Evolutionary conservation across 1,140 invertebrate genomes (phyloP), one percentile per base, ranked within the genome.

Genomic region (Papilio polyxenes): DNA sequence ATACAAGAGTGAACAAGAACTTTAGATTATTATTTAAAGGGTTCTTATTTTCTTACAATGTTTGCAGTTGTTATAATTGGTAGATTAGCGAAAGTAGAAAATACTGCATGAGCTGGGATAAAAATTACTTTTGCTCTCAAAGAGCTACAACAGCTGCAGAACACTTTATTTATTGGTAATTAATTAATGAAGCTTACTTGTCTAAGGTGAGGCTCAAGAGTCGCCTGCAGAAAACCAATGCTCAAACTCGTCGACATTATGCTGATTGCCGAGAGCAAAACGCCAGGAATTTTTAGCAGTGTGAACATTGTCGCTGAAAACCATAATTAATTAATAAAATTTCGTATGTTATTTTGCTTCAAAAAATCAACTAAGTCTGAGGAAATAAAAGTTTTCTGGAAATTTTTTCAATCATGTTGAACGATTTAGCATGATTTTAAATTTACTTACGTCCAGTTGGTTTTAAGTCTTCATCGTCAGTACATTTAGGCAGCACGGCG

Each of bases 211-310:
- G 97, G 97, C 87, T 98, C 97, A 7, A 98, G 92, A 0, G 97
- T 98, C 0, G 97, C 97, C 89, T 97, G 96, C 3, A 98, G 91
- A 92, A 98, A 98, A 80, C 97, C 97, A 65, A 98, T 97, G 86
- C 97, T 97, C 94, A 97, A 96, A 81, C 97, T 97, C 0, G 97
- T 97, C 0, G 95, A 96, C 75, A 97, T 95, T 84, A 98, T 97
- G 84, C 96, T 97, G 62, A 95, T 92, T 37, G 96, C 95, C 8
- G 97, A 95, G 31, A 98, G 87, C 49, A 97, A 84, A 0, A 98
- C 95, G 37, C 96, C 96, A 2, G 97, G 97, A 37, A 97, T 96
- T 86, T 95, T 96, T 15, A 98, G 86, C 3, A 96, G 95, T 75
- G 95, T 94, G 37, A 95, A 89, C 83, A 97, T 95, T n/a, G 96